Evolutionary conservation across 2,797 vertebrate species (phyloP).

Genomic region (Philypnodon macrostomus): DNA sequence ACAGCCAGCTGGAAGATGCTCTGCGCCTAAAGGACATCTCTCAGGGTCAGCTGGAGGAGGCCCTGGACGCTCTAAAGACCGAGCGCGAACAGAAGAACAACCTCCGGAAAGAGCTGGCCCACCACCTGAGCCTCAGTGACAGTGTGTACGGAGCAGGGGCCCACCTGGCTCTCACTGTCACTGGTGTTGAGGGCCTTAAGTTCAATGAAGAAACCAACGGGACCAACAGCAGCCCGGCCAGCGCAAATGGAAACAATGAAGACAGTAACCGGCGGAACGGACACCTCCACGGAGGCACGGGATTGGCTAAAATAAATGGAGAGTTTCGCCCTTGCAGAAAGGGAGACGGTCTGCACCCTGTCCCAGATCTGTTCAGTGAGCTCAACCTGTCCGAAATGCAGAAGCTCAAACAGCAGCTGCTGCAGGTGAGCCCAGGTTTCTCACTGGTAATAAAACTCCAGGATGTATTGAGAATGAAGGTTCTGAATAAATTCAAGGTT

Average conservation of each 20-base stretch:
- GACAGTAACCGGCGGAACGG: conserved; percentile 87
- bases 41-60: conserved; percentile 92
- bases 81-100: conserved; percentile 96
- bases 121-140: conserved; percentile 90
- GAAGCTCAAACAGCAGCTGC: conserved; percentile 95
- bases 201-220: conserved; percentile 81
- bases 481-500: too few relatives aligned
- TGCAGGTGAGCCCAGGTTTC: conserved; percentile 82
- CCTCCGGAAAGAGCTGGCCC: conserved; percentile 91
- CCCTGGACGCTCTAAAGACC: conserved; percentile 90
- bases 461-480: too few relatives aligned
- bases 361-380: conserved; percentile 96
- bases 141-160: conserved; percentile 82
- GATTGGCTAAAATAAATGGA: conserved; percentile 82
- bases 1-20: conserved; percentile 96
- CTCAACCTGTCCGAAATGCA: conserved; percentile 98
- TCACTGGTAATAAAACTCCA: neutral
- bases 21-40: conserved; percentile 94
- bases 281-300: conserved; percentile 78
- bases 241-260: conserved; percentile 82
- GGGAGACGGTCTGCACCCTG: conserved; percentile 84
- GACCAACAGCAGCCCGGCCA: conserved; percentile 35
- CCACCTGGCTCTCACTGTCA: conserved; percentile 87
- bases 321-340: conserved; percentile 85
- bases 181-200: conserved; percentile 90